A percentile compares a stretch with the other conserved stretches of the same genome.
phyloP scores from a whole-genome alignment of 2,888 invertebrate species.

The Meteorus cinctellus region DNA sequence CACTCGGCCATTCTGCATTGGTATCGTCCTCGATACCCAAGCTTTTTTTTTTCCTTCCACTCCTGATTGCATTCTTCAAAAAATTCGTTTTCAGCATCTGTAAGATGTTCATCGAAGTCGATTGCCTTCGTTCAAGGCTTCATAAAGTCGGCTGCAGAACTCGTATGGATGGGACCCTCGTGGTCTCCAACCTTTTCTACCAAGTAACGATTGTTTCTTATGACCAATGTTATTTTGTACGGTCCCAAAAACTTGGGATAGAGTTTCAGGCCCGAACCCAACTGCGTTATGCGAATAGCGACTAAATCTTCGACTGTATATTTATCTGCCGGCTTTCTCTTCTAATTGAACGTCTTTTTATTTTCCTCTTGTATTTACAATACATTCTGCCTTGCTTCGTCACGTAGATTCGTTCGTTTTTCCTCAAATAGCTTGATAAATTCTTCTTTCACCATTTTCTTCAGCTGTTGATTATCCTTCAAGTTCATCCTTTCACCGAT shows the following conservation, averaged over 20 bases:
- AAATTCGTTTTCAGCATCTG: too few species aligned
- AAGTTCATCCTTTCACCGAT: background rate
- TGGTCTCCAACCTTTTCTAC: background rate
- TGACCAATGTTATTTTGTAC: slow-evolving; percentile 50
- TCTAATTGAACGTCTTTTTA: slow-evolving; percentile 13
- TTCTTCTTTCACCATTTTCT: background rate
- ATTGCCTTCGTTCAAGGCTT: background rate
- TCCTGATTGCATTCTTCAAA: too few species aligned
- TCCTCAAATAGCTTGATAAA: background rate
- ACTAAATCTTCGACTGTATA: slow-evolving; percentile 50
- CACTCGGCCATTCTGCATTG: too few species aligned
- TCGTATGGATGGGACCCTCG: background rate
- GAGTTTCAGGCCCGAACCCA: slow-evolving; percentile 61
- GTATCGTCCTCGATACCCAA: too few species aligned
- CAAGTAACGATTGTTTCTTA: background rate
- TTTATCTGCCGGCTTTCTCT: background rate
- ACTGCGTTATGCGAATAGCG: slow-evolving; percentile 65
- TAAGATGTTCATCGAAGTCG: background rate
- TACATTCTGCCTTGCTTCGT: slow-evolving; percentile 7
- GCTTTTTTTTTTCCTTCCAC: too few species aligned
- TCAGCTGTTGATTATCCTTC: background rate
- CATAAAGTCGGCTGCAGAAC: background rate
- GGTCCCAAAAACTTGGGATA: slow-evolving; percentile 54
- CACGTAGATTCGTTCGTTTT: background rate
- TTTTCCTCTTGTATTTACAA: slow-evolving; percentile 9